phyloP scores from a whole-genome alignment of 2,888 invertebrate genomes.

The Napeogenes inachia region DNA sequence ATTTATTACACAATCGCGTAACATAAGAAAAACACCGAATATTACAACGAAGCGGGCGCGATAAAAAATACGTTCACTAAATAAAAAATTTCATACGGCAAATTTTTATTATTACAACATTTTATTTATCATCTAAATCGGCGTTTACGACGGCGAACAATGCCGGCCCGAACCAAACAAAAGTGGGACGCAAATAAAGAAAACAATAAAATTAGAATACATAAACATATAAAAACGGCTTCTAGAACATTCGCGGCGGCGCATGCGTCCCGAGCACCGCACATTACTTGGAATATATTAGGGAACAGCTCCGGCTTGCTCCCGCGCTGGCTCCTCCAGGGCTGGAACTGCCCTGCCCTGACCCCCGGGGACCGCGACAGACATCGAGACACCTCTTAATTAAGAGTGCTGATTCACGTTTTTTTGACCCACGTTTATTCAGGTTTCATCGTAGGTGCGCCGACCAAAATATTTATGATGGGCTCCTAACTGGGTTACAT shows the following conservation, averaged over 20 bases:
- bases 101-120: constrained; percentile 62
- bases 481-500: not conserved
- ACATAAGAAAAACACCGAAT: constrained; percentile 30
- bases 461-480: not conserved
- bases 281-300: constrained; percentile 60
- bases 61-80: constrained; percentile 38
- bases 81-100: constrained; percentile 41
- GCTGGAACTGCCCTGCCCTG: no score
- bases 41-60: constrained; percentile 30
- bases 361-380: no score
- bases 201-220: constrained; percentile 78
- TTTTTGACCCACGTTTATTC: not conserved
- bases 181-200: constrained; percentile 78
- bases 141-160: constrained; percentile 75
- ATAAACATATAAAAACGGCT: constrained; percentile 75
- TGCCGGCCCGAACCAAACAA: constrained; percentile 74
- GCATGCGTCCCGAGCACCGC: constrained; percentile 53
- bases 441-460: not conserved
- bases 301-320: constrained; percentile 29
- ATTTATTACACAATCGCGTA: constrained; percentile 31
- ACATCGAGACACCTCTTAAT: no score
- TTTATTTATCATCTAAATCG: constrained; percentile 77
- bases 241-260: constrained; percentile 61
- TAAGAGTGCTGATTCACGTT: not conserved
- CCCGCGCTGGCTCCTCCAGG: not conserved